Evolutionary conservation across 2,888 invertebrate genomes (phyloP), one percentile per base, ranked within the genome.

Genomic region (Andrena bucephala): DNA sequence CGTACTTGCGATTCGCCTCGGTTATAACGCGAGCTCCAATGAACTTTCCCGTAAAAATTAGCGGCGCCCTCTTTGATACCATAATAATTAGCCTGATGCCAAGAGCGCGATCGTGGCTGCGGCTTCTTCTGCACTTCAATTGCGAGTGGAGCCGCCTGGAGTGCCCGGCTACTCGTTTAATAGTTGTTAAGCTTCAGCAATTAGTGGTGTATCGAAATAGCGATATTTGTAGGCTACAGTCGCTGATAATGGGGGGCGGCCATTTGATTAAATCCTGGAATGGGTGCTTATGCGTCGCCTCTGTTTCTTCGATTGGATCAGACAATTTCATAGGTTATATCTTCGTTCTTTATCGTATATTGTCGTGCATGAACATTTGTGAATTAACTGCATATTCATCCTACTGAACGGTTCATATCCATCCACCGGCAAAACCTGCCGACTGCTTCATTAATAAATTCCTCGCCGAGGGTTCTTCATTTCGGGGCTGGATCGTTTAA

Each of bases 371-470:
- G 27, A 24, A 57, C 3, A 2, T 57, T 4, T 10, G 27, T 31
- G 59, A 71, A 73, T 69, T 31, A n/a, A 13, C 29, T 2, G 54
- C 27, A 27, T 57, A 68, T 63, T 71, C 33, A 10, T 24, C 24
- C 48, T 13, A 42, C 20, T 70, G 16, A 83, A 60, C 27, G 24
- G 13, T 67, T 66, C 62, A 77, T 68, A 73, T 65, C 54, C 59
- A 70, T 77, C 36, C 54, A 33, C 10, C 48, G 48, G 60, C 65
- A 77, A 79, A 81, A 66, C 33, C 54, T 42, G 52, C 72, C 42
- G 42, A 27, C 13, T 20, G 82, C 77, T 83, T 83, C 67, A 67
- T 83, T 82, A 77, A 83, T 82, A 83, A 82, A 83, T 82, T 74
- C 57, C 57, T 74, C 31, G 82, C 8, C 16, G 27, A 20, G n/a